Base-by-base conservation (phyloP, 2,888 invertebrate species). In the Aleiodes leptofemur region DNA sequence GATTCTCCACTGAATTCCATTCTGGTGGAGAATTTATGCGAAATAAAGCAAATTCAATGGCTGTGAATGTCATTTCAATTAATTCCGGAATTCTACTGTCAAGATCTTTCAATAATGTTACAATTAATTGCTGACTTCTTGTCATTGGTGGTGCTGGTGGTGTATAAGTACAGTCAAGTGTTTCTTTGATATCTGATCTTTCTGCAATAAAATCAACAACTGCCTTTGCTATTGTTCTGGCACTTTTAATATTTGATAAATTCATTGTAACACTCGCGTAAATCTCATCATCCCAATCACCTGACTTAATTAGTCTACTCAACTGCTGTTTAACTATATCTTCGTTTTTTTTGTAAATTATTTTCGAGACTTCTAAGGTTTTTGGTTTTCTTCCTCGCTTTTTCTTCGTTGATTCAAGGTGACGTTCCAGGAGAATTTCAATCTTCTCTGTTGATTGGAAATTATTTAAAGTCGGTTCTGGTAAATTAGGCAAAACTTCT, bases 61-160 rank as follows among this genome's bases (percentile, higher is more conserved):
- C 86, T 9, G 77, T 43, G 34, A 81, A 80, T 53, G 86, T 78
- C 0, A 82, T 73, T 14, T 82, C 68, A 50, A 82, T 80, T 34
- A 87, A 79, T 5, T 76, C 78, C n/a, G 85, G 81, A 70, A 78
- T 82, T 43, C 74, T 64, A 2, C 66, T 72, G 61, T 90, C 86
- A 16, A 91, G 80, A 75, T 85, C 82, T 9, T 83, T 73, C 75
- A 91, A 84, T 69, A 91, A 83, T 5, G 89, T 85, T 29, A 89
- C 80, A 51, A 91, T 82, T 76, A 88, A 88, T 78, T 90, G 89
- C 69, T 91, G 90, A 1, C 86, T 84, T 77, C 80, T 84, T 4
- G 90, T 90, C 89, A 91, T 86, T 43, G 90, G 77, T 5, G 91
- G 91, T n/a, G 91, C 91, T 34, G 90, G 90, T 9, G 90, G 90